phyloP scores from a whole-genome alignment of 2,113 vertebrate species.

The Dasyurus viverrinus region DNA sequence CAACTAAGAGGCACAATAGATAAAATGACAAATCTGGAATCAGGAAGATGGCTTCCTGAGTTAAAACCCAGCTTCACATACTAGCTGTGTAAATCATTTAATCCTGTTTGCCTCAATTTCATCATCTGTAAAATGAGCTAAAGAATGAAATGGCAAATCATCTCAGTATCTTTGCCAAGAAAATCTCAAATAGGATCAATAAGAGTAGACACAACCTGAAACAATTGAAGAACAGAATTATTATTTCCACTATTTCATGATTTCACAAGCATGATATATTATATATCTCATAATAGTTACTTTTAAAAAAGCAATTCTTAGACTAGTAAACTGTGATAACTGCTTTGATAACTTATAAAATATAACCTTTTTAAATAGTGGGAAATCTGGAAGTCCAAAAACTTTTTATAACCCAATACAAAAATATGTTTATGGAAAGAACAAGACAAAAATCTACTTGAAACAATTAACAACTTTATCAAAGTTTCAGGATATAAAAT shows the following conservation, averaged over 20 bases:
- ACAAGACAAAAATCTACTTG: background rate
- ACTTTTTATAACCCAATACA: background rate
- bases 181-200: background rate
- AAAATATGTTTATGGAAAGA: background rate
- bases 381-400: background rate
- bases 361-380: background rate
- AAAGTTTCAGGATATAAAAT: too few species aligned
- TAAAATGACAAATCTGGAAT: background rate
- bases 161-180: background rate
- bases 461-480: too few species aligned
- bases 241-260: too few species aligned
- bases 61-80: too few species aligned
- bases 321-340: background rate
- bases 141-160: background rate
- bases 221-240: background rate
- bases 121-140: background rate
- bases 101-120: background rate
- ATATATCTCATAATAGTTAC: background rate
- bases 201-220: background rate
- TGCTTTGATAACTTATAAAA: background rate
- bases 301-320: background rate
- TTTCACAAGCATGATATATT: too few species aligned
- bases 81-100: background rate
- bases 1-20: background rate
- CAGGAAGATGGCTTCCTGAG: background rate